A percentile compares a stretch with the other conserved stretches of the same genome.
phyloP scores from a whole-genome alignment of 2,888 invertebrate genomes.

The Catocala sponsa region DNA sequence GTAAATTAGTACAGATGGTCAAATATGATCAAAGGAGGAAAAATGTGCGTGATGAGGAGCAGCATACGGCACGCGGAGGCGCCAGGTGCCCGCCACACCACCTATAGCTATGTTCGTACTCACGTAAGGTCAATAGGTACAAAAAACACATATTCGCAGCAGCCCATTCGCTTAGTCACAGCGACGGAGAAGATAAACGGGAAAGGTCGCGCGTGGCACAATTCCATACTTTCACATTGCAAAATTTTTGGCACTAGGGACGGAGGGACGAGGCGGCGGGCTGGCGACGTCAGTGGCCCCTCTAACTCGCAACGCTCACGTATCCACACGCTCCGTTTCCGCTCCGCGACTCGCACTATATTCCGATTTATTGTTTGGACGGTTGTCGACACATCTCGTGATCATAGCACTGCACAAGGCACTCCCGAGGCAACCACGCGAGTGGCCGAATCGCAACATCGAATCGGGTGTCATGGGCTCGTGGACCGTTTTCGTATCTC shows the following conservation, averaged over 20 bases:
- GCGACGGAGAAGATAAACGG: slow-evolving; percentile 70
- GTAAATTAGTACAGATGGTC: slow-evolving; percentile 22
- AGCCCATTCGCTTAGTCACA: slow-evolving; percentile 57
- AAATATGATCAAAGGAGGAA: slow-evolving; percentile 39
- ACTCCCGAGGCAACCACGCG: slow-evolving; percentile 73
- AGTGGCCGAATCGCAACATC: slow-evolving; percentile 78
- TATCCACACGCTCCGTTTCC: slow-evolving; percentile 76
- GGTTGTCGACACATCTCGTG: slow-evolving; percentile 61
- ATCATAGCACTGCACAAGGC: slow-evolving; percentile 60
- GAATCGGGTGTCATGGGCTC: slow-evolving; percentile 86
- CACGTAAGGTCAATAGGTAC: slow-evolving; percentile 70
- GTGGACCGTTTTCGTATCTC: slow-evolving; percentile 85
- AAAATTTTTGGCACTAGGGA: slow-evolving; percentile 87
- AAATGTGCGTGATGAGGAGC: slow-evolving; percentile 39
- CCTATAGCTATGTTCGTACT: slow-evolving; percentile 64
- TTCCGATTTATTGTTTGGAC: slow-evolving; percentile 55
- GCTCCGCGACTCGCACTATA: slow-evolving; percentile 65
- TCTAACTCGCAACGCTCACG: slow-evolving; percentile 79
- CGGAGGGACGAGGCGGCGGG: slow-evolving; percentile 80
- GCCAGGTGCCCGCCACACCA: slow-evolving; percentile 66
- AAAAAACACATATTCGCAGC: slow-evolving; percentile 70
- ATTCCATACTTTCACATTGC: slow-evolving; percentile 87
- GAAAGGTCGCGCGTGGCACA: slow-evolving; percentile 86
- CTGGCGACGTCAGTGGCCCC: slow-evolving; percentile 85
- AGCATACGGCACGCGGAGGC: slow-evolving; percentile 63